Conservation (phyloP, 2,888 invertebrate genomes). For the Epistrophe eligans region DNA sequence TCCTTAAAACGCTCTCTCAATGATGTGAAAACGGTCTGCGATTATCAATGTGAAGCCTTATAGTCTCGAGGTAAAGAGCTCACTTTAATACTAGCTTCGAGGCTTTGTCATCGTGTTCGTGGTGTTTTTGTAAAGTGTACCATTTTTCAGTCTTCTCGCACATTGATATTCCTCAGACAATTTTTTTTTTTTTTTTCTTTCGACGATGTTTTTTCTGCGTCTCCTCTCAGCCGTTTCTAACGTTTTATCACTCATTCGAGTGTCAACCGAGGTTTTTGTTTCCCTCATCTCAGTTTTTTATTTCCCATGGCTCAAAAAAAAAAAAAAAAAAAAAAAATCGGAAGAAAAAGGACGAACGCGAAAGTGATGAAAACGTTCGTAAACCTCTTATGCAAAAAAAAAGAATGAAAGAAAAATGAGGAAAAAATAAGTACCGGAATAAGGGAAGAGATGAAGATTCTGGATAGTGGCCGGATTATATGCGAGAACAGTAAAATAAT, state of each 20-base stretch:
- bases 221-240: constrained; percentile 47
- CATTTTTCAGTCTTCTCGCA: constrained; percentile 39
- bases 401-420: not conserved
- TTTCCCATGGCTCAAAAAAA: constrained; percentile 27
- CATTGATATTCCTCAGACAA: constrained; percentile 53
- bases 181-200: constrained; percentile 20
- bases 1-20: constrained; percentile 24
- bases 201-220: constrained; percentile 14
- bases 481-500: constrained; percentile 64
- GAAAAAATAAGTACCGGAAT: constrained; percentile 34
- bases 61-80: constrained; percentile 54
- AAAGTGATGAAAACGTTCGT: constrained; percentile 29
- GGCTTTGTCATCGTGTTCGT: constrained; percentile 50
- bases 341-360: not conserved
- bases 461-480: constrained; percentile 54
- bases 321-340: not conserved
- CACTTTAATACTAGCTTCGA: constrained; percentile 36
- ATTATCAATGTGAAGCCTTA: constrained; percentile 65
- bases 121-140: constrained; percentile 5
- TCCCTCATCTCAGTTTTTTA: not conserved
- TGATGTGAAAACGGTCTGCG: constrained; percentile 68
- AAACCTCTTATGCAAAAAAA: constrained; percentile 11
- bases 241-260: constrained; percentile 65
- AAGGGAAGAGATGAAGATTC: constrained; percentile 24
- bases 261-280: constrained; percentile 28